A percentile compares a stretch with the other conserved stretches of the same genome.
Evolutionary conservation across 1,140 invertebrate genomes (phyloP).

Genomic region (Wiebesia pumilae): DNA sequence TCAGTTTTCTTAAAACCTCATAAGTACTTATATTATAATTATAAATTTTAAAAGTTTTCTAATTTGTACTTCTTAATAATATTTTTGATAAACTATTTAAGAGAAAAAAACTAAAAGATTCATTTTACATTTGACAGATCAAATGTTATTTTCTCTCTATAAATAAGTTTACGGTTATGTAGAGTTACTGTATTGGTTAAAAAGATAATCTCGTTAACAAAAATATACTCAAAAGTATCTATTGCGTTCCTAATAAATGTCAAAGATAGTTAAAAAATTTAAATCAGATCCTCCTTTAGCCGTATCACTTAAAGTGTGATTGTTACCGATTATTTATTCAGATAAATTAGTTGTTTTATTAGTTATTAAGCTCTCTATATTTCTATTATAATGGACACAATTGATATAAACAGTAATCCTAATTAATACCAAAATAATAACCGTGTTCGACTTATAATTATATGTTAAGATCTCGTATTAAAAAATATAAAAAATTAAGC

Average conservation of each 20-base stretch:
- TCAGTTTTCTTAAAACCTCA: too few species aligned
- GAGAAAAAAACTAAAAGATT: neutral
- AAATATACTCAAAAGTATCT: neutral
- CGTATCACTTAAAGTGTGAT: too few species aligned
- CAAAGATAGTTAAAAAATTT: conserved; percentile 4
- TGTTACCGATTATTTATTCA: conserved; percentile 24
- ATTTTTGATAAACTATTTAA: neutral
- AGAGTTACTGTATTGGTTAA: neutral
- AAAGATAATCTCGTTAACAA: conserved; percentile 34
- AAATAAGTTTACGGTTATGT: conserved; percentile 26
- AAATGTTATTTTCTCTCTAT: neutral
- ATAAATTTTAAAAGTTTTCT: too few species aligned
- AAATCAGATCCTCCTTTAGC: neutral
- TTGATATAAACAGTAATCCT: too few species aligned
- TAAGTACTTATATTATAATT: too few species aligned
- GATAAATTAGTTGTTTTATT: neutral
- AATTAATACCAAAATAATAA: too few species aligned
- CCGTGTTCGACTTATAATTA: too few species aligned
- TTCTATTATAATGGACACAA: too few species aligned
- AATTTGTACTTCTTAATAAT: too few species aligned
- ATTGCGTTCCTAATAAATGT: neutral
- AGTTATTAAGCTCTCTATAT: neutral
- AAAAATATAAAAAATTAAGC: too few species aligned
- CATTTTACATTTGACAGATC: neutral
- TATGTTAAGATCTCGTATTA: too few species aligned